Conservation (phyloP, 2,888 invertebrate genomes). For the Morpho achilles region DNA sequence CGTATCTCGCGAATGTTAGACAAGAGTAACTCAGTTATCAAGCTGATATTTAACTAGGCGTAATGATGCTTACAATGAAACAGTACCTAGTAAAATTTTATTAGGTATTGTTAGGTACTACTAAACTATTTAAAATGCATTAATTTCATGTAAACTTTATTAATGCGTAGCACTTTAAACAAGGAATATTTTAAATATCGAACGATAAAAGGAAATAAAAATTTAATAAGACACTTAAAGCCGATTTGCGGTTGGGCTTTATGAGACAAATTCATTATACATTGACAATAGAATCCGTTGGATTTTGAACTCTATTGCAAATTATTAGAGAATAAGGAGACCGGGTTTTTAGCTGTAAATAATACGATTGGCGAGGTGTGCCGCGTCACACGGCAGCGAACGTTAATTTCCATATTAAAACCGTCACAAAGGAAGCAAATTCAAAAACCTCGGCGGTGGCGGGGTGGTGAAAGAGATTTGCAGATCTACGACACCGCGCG, state of each 20-base stretch:
- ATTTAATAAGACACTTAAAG: conserved; percentile 53
- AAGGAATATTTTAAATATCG: neutral
- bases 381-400: conserved; percentile 63
- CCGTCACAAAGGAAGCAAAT: conserved; percentile 78
- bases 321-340: conserved; percentile 30
- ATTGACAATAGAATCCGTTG: conserved; percentile 11
- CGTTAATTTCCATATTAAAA: conserved; percentile 80
- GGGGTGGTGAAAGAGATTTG: conserved; percentile 36
- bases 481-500: conserved; percentile 20
- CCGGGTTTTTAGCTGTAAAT: conserved; percentile 32
- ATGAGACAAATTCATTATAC: conserved; percentile 47
- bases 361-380: conserved; percentile 57
- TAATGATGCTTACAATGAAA: no score
- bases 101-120: no score
- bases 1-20: no score
- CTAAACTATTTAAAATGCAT: no score
- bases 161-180: no score
- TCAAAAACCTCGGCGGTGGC: conserved; percentile 69
- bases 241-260: conserved; percentile 41
- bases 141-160: no score
- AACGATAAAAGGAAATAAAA: conserved; percentile 28
- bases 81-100: no score
- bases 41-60: no score
- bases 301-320: conserved; percentile 36
- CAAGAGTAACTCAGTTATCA: no score